phyloP scores from a whole-genome alignment of 2,113 vertebrate species.

The Theristicus caerulescens region DNA sequence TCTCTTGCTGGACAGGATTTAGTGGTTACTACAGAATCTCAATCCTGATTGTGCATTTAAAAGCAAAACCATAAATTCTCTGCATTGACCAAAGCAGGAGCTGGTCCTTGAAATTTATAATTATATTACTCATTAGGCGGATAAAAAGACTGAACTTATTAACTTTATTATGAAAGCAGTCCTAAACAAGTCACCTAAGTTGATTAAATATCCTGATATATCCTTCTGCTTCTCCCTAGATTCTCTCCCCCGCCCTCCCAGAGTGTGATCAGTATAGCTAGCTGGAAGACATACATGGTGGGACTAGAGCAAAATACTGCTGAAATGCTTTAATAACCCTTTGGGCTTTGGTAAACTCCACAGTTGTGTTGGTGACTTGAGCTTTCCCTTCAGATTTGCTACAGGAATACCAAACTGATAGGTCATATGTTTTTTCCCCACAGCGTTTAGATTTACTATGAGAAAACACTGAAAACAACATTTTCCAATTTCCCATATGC shows the following conservation, averaged over 20 bases:
- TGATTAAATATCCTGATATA: not conserved
- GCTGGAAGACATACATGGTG: not conserved
- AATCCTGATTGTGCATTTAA: not conserved
- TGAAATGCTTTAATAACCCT: not conserved
- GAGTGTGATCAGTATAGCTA: not conserved
- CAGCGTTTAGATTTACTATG: not conserved
- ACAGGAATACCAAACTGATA: not conserved
- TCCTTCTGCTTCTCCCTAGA: not conserved
- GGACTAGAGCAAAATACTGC: not conserved
- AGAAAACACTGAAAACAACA: not conserved
- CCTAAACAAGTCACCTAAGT: not conserved
- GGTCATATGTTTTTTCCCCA: not conserved
- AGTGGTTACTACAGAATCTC: not conserved
- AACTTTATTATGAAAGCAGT: not conserved
- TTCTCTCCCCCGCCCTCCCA: no score
- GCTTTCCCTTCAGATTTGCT: not conserved
- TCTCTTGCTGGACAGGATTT: not conserved
- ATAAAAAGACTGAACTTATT: not conserved
- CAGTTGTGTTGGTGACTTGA: not conserved
- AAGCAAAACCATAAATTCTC: not conserved
- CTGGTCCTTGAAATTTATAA: not conserved
- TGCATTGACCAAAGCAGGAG: not conserved
- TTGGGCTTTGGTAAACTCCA: not conserved
- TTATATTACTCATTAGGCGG: not conserved
- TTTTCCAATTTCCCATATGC: not conserved